Evolutionary conservation across 64 coral and sea anemone species (phyloP), one percentile per base, ranked within the genome.

Genomic region (Montipora efflorescens): DNA sequence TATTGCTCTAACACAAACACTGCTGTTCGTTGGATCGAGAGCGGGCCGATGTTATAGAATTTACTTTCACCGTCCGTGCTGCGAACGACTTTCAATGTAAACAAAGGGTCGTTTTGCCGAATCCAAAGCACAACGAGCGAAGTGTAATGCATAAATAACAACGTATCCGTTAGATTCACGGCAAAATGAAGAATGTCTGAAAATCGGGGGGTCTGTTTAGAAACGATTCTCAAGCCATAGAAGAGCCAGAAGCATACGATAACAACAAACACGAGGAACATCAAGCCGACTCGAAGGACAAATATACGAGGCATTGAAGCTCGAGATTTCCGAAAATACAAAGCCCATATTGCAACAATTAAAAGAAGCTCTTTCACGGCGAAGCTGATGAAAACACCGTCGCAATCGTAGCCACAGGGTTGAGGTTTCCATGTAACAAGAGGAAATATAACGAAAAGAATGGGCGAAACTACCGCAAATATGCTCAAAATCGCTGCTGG

Each of bases 191-290:
- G 59, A 74, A 99, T 96, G 19, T 94, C 89, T 21, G 67, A 50
- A 53, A 96, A 96, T 19, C 47, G 62, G 7, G 87, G n/a, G 1
- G 47, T 47, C 25, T 94, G 87, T 48, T 94, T 92, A 19, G 69
- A 87, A n/a, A 96, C 84, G 48, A 99, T 89, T 90, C 95, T 68
- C 79, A 94, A 92, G 6, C 89, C 95, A 49, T 99, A 99, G 76
- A 99, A 96, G 3, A 99, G 89, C 98, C 98, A 99, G 76, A 94
- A 99, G 55, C 95, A 99, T 8, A 95, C 81, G 12, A 99, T 86
- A 4, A 99, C 95, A 28, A 96, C 48, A 62, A 99, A 99, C 47
- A 92, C 87, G 19, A 99, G 76, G 1, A 49, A 89, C 87, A 96
- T 92, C 47, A 99, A 48, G 19, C 84, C 98, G 44, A 96, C 84